phyloP scores from a whole-genome alignment of 1,140 invertebrate genomes.

The Trypoxylus dichotomus region DNA sequence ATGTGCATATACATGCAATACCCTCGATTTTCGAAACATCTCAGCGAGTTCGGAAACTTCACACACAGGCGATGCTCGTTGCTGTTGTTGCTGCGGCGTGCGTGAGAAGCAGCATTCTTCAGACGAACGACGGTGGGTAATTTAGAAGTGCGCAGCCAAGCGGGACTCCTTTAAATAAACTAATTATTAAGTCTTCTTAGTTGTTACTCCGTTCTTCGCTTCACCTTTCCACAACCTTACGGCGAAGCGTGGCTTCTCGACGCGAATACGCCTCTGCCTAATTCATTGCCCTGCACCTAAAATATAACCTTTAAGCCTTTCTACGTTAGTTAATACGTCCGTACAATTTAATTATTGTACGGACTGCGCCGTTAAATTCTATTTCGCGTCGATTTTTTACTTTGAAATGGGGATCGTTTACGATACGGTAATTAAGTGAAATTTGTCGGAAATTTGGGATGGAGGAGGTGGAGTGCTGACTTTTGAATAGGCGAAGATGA shows the following conservation, averaged over 20 bases:
- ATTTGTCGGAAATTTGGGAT: too few relatives aligned
- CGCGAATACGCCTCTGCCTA: not conserved
- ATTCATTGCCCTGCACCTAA: not conserved
- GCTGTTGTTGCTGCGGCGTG: not conserved
- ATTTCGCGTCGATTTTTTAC: too few relatives aligned
- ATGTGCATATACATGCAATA: too few relatives aligned
- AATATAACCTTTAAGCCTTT: too few relatives aligned
- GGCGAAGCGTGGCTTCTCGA: not conserved
- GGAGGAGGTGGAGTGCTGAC: too few relatives aligned
- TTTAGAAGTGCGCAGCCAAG: not conserved
- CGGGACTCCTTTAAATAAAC: constrained; percentile 6
- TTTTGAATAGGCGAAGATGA: too few relatives aligned
- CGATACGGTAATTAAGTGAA: too few relatives aligned
- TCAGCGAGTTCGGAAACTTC: not conserved
- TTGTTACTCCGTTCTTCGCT: not conserved
- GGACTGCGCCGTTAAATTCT: too few relatives aligned
- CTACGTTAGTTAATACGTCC: too few relatives aligned
- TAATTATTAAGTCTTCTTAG: not conserved
- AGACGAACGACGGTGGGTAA: not conserved
- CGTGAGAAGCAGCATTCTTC: not conserved
- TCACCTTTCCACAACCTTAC: not conserved
- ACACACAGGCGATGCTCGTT: not conserved
- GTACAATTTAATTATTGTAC: too few relatives aligned
- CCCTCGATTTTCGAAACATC: not conserved
- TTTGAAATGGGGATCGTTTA: too few relatives aligned